Percentiles rank a stretch among this genome's conserved stretches.
Conservation (phyloP, 2,113 vertebrate species). For the Proterorhinus semilunaris region DNA sequence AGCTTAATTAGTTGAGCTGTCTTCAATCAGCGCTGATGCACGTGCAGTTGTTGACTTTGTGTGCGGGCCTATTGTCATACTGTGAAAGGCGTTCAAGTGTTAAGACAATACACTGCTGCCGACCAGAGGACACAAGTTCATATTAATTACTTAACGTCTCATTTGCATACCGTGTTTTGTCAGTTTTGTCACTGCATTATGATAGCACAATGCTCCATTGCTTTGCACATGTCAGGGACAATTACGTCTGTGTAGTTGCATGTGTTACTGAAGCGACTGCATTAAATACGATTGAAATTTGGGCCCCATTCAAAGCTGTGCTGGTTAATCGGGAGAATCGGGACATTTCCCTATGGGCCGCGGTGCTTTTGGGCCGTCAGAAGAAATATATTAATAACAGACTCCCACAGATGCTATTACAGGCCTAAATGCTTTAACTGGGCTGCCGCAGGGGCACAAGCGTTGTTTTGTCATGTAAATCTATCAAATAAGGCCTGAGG, state of each 20-base stretch:
- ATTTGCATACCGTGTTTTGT: not conserved
- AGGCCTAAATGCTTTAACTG: too few species aligned
- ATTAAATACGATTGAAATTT: too few species aligned
- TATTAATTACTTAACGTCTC: too few species aligned
- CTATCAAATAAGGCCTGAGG: too few species aligned
- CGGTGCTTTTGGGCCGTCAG: too few species aligned
- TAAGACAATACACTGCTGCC: not conserved
- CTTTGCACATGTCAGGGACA: slow-evolving; percentile 2
- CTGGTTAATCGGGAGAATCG: too few species aligned
- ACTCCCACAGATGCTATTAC: too few species aligned
- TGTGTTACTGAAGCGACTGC: slow-evolving; percentile 5
- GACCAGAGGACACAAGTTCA: not conserved
- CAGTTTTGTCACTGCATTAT: not conserved
- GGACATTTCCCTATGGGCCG: too few species aligned
- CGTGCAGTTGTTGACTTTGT: slow-evolving; percentile 8
- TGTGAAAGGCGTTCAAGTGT: slow-evolving; percentile 14
- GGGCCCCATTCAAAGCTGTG: too few species aligned
- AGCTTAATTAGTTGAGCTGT: slow-evolving; percentile 64
- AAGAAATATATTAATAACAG: too few species aligned
- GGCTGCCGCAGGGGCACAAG: too few species aligned
- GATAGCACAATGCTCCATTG: slow-evolving; percentile 4
- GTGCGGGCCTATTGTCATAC: slow-evolving; percentile 2
- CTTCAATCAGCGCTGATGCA: slow-evolving; percentile 43
- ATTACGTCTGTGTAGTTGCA: not conserved
- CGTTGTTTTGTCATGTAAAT: too few species aligned